Evolutionary conservation across 2,888 invertebrate genomes (phyloP), one percentile per base, ranked within the genome.

Genomic region (Baronia brevicornis): DNA sequence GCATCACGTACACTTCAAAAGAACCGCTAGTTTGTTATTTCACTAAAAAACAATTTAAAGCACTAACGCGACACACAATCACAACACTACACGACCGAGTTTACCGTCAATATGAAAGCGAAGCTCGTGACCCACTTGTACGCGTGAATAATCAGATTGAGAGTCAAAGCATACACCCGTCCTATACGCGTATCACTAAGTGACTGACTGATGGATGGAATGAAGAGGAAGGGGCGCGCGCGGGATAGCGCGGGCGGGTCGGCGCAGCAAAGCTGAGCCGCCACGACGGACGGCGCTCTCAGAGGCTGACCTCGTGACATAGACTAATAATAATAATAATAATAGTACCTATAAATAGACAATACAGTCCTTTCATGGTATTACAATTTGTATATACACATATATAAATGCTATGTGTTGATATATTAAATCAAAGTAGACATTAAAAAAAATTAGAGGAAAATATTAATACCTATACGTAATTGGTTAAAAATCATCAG

Each of bases 1-100:
- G 73, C 82, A 84, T 82, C 80, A 73, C 80, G 60, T 66, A 71
- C 66, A 80, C 78, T 71, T 80, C 79, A 79, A 82, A 80, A 69
- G 72, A 62, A 60, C 82, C 80, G 80, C 78, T 64, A 55, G 49
- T 62, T 64, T 66, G 51, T 66, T 60, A 61, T 54, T 60, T 49
- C 70, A 75, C 67, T 46, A 54, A 48, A 39, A 55, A 56, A 46
- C 53, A 63, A 53, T 48, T 46, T 43, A 48, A 46, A 57, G 43
- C 75, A 78, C 74, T 60, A 45, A 42, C 78, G 79, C 77, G 60
- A 39, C 38, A 51, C 64, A 54, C 58, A 61, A 61, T 58, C 75
- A 77, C 75, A 59, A 62, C 67, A 72, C 68, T 54, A 46, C 55
- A 60, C 51, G 49, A 53, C 47, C 58, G 33, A 37, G 45, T 57